Evolutionary conservation across 2,797 vertebrate genomes (phyloP).

Genomic region (Chlorospingus semifuscus): DNA sequence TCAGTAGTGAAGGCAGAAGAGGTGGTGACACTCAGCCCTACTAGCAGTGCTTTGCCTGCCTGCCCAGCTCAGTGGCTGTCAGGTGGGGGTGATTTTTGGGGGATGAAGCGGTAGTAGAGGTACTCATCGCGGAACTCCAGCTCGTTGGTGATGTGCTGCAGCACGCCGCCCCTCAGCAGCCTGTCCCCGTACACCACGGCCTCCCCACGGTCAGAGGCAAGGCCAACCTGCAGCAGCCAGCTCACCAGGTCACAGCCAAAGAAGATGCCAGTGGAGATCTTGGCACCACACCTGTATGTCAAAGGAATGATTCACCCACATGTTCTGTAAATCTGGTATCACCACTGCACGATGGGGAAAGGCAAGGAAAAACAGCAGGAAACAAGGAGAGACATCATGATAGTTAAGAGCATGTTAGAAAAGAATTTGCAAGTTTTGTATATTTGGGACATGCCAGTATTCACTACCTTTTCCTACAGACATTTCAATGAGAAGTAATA

Average conservation of each 20-base stretch:
- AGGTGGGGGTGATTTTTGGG: constrained; percentile 21
- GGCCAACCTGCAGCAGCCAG: constrained; percentile 91
- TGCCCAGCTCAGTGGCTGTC: constrained; percentile 8
- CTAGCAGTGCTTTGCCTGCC: neutral
- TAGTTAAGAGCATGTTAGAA: constrained; percentile 70
- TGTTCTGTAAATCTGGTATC: constrained; percentile 81
- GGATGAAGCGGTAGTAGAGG: constrained; percentile 85
- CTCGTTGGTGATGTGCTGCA: constrained; percentile 87
- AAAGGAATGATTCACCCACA: constrained; percentile 85
- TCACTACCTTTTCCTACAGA: neutral
- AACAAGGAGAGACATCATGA: constrained; percentile 74
- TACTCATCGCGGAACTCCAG: constrained; percentile 86
- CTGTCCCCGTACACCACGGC: constrained; percentile 86
- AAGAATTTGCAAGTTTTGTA: constrained; percentile 31
- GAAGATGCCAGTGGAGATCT: constrained; percentile 83
- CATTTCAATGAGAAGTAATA: neutral
- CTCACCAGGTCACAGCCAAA: constrained; percentile 92
- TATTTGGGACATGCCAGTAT: constrained; percentile 36
- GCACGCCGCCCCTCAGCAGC: constrained; percentile 85
- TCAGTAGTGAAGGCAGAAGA: neutral
- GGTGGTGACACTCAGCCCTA: neutral
- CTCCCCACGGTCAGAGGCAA: constrained; percentile 87
- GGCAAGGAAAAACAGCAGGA: constrained; percentile 67
- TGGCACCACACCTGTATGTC: constrained; percentile 90
- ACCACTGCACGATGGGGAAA: constrained; percentile 72